Percentiles rank a stretch among this genome's conserved stretches.
Evolutionary conservation across 2,113 vertebrate species (phyloP).

Genomic region (Muscicapa adusta): DNA sequence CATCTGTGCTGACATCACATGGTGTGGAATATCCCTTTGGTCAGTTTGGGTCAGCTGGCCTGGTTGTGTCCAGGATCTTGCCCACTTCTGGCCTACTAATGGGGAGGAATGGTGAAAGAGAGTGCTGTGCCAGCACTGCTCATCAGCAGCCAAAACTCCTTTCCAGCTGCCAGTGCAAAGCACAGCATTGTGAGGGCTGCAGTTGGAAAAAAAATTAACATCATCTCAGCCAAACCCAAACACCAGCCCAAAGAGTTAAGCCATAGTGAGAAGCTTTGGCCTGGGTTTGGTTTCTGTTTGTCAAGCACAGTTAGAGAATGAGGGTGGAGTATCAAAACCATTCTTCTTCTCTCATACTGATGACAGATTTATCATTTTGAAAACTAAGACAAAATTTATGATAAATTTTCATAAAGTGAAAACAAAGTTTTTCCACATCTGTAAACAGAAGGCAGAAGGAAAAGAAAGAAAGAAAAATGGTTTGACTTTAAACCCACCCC

Average conservation of each 20-base stretch:
- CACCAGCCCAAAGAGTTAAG: background rate
- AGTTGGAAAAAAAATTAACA: background rate
- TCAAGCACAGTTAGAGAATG: background rate
- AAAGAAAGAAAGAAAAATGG: background rate
- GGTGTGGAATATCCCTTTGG: background rate
- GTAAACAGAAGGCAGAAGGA: background rate
- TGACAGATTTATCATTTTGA: background rate
- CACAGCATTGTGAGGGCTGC: background rate
- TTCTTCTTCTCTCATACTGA: background rate
- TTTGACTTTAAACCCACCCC: background rate
- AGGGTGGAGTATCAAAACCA: background rate
- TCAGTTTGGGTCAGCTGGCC: background rate
- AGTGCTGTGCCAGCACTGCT: background rate
- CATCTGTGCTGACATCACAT: background rate
- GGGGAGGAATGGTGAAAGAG: background rate
- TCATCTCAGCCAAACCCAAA: too few species aligned
- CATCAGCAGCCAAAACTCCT: background rate
- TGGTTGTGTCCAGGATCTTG: background rate
- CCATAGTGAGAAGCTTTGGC: background rate
- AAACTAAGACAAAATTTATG: background rate
- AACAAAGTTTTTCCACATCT: background rate
- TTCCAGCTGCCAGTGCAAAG: background rate
- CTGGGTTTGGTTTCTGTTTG: background rate
- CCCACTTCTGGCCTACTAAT: rapidly evolving
- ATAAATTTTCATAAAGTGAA: background rate